Percentiles rank a stretch among this genome's conserved stretches.
phyloP scores from a whole-genome alignment of 2,888 invertebrate species.

The Pterostichus madidus region DNA sequence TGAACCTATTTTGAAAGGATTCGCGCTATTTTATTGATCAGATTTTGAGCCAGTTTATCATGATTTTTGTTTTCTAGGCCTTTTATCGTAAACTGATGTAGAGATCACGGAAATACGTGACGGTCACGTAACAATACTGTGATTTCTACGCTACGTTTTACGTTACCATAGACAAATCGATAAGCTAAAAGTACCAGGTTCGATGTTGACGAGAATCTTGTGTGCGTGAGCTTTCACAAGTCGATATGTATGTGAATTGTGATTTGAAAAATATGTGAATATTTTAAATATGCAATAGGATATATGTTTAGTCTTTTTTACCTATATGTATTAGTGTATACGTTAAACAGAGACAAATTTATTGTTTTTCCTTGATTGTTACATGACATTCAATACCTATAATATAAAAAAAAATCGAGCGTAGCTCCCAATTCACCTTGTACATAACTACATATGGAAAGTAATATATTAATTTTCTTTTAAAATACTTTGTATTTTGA shows the following conservation, averaged over 20 bases:
- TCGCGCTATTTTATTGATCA: not conserved
- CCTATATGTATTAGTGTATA: constrained; percentile 58
- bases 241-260: constrained; percentile 58
- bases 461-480: constrained; percentile 69
- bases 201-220: constrained; percentile 20
- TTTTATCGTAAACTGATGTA: constrained; percentile 14
- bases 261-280: constrained; percentile 63
- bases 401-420: constrained; percentile 57
- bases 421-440: constrained; percentile 63
- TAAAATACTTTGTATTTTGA: constrained; percentile 70
- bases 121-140: not conserved
- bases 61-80: not conserved
- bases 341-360: constrained; percentile 59
- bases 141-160: not conserved
- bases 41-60: not conserved
- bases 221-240: constrained; percentile 47
- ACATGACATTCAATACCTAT: constrained; percentile 58
- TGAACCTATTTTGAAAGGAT: not conserved
- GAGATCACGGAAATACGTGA: not conserved
- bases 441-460: constrained; percentile 65
- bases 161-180: constrained; percentile 33
- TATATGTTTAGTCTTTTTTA: constrained; percentile 64
- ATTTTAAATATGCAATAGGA: constrained; percentile 65
- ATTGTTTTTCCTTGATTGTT: constrained; percentile 54
- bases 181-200: constrained; percentile 34